phyloP scores from a whole-genome alignment of 2,888 invertebrate genomes.

The Invenusta paracnida region DNA sequence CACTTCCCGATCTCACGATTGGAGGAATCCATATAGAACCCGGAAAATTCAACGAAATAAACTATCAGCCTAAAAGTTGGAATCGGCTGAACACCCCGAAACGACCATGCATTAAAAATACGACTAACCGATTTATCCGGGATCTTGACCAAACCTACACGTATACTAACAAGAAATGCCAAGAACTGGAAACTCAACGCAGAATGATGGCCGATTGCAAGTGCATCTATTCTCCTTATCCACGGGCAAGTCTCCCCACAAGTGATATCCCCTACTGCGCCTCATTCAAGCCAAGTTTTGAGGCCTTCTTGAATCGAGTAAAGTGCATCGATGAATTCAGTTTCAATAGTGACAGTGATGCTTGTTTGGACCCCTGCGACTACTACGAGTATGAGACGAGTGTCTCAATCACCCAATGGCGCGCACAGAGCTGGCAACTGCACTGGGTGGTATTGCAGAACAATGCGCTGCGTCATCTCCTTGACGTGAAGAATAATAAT shows the following conservation, averaged over 20 bases:
- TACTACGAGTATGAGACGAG: slow-evolving; percentile 32
- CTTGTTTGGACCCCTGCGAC: slow-evolving; percentile 27
- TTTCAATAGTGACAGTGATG: neutral
- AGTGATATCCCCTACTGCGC: slow-evolving; percentile 39
- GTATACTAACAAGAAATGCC: slow-evolving; percentile 31
- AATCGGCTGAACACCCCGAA: slow-evolving; percentile 37
- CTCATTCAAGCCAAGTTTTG: neutral
- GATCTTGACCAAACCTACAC: slow-evolving; percentile 30
- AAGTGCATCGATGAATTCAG: neutral
- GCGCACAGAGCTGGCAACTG: slow-evolving; percentile 39
- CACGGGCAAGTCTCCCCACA: slow-evolving; percentile 27
- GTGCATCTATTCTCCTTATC: slow-evolving; percentile 35
- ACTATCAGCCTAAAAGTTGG: slow-evolving; percentile 36
- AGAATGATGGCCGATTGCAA: slow-evolving; percentile 39
- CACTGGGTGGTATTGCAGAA: slow-evolving; percentile 39
- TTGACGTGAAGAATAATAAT: neutral
- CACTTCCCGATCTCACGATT: slow-evolving; percentile 40
- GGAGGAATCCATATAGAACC: slow-evolving; percentile 43
- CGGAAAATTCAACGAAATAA: slow-evolving; percentile 44
- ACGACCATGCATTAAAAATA: slow-evolving; percentile 38
- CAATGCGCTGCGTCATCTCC: neutral
- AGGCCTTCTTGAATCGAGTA: neutral
- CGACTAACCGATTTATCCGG: neutral
- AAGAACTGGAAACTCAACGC: neutral
- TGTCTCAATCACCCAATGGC: slow-evolving; percentile 41